A percentile compares a stretch with the other conserved stretches of the same genome.
Evolutionary conservation across 2,888 invertebrate genomes (phyloP).

Genomic region (Microlaimidae sp.): DNA sequence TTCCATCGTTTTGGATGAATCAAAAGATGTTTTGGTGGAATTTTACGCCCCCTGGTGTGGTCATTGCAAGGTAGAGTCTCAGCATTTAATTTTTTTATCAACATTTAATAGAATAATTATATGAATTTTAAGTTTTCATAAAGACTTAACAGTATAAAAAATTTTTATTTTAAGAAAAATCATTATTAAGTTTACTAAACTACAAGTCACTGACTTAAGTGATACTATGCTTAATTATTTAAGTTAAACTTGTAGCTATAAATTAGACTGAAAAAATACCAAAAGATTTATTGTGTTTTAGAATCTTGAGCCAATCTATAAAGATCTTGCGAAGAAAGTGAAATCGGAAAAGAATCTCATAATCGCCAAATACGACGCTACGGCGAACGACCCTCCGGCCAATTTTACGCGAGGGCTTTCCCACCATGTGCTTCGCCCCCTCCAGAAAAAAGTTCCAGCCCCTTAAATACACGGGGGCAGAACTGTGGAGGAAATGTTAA

Average conservation of each 20-base stretch:
- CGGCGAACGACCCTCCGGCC: constrained; percentile 41
- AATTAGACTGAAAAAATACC: not conserved
- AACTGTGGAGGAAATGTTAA: not conserved
- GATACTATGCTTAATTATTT: too few species aligned
- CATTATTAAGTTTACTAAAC: too few species aligned
- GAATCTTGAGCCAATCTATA: constrained; percentile 40
- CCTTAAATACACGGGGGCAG: constrained; percentile 3
- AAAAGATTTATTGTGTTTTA: constrained; percentile 22
- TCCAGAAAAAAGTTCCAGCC: constrained; percentile 22
- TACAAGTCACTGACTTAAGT: too few species aligned
- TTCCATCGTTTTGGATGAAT: constrained; percentile 39
- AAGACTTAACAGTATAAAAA: too few species aligned
- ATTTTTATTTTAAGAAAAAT: too few species aligned
- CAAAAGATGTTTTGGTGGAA: constrained; percentile 45
- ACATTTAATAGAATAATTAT: too few species aligned
- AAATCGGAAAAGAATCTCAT: constrained; percentile 29
- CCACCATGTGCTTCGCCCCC: constrained; percentile 42
- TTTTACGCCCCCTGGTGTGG: constrained; percentile 48
- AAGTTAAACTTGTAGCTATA: too few species aligned
- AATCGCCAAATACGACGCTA: constrained; percentile 45
- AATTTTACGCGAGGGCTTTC: constrained; percentile 42
- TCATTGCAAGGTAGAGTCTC: constrained; percentile 39
- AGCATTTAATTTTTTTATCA: too few species aligned
- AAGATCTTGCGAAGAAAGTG: constrained; percentile 26
- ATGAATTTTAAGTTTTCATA: too few species aligned